Evolutionary conservation across 1,140 invertebrate species (phyloP), one percentile per base, ranked within the genome.

Genomic region (Rhynchophorus ferrugineus): DNA sequence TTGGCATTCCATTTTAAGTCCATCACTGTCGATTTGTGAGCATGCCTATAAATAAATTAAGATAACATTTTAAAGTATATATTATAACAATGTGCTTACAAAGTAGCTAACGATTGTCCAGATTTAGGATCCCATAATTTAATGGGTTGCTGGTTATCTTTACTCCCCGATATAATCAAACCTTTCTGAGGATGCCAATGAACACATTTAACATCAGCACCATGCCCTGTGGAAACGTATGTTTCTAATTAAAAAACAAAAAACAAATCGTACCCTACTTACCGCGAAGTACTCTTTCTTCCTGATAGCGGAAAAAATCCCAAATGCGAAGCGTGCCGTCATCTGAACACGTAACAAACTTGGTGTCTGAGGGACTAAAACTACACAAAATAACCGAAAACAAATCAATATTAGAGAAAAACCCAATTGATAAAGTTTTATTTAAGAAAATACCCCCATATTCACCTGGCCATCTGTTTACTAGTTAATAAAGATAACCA

Each of bases 151-250:
- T 99, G 97, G 71, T 95, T 98, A 71, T 99, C 97, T 75, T 99
- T 98, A 70, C 94, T 98, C 0, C 97, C 97, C 11, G 95, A 98
- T 16, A 96, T 91, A 60, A 99, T 83, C 43, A 99, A 78, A 58
- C 88, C 85, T 73, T 98, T 98, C 57, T 92, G 89, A 3, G 97
- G 96, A 79, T 99, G 97, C 97, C 97, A 99, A 70, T 98, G 94
- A 3, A 98, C 92, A 73, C 95, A 98, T 72, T 98, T 98, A 0
- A 99, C 97, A 79, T 99, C 97, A 14, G 96, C 92, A 60, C 97
- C 97, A 71, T 99, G 97, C 60, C 97, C 90, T 89, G 73, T 19
- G 5, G n/a, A 6, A 38, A 5, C 5, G 24, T 29, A 6, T 29
- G 24, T 29, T 29, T 13, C 8, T 13, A 2, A 13, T 3, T 18